Evolutionary conservation across 1,140 invertebrate species (phyloP), one percentile per base, ranked within the genome.

Genomic region (Eufriesea mexicana): DNA sequence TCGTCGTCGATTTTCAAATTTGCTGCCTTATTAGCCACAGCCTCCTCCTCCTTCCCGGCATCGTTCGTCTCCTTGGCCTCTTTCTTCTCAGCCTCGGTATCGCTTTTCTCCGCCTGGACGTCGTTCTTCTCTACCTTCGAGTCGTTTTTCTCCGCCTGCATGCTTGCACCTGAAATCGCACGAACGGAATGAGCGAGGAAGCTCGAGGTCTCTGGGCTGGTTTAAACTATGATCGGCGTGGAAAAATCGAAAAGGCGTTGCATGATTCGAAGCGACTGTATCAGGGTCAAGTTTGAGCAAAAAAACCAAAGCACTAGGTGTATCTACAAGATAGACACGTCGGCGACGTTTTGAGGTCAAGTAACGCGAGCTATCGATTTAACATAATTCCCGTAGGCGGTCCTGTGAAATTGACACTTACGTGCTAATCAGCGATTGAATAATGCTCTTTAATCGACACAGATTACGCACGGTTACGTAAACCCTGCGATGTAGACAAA

Each of bases 1-100:
- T 67, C 67, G 0, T 91, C 87, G 9, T 89, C 89, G n/a, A 94
- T 86, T 77, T 94, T 94, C 71, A 94, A 68, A 80, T 87, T 92
- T 1, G 89, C 89, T 0, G 91, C 84, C 14, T 93, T 88, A 16
- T 90, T 91, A 0, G 86, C 84, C 6, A 92, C 45, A 0, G 76
- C 62, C n/a, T 90, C 89, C 2, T 71, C 73, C 6, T 88, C 85
- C 0, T 87, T 78, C 5, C 49, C 66, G 2, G 74, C 73, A 49
- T 87, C 55, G 64, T 87, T 84, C 59, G 72, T 70, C 8, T 87
- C 85, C 28, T 12, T 73, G 0, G 47, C 55, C 66, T 57, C 73
- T 25, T 47, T 84, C 35, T 87, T 89, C 25, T 83, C 87, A 28
- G 62, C 35, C 66, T 84, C 74, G 0, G 35, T 25, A 25, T 74